Percentiles rank a stretch among this genome's conserved stretches.
phyloP scores from a whole-genome alignment of 1,140 invertebrate genomes.

The Berghia stephanieae region DNA sequence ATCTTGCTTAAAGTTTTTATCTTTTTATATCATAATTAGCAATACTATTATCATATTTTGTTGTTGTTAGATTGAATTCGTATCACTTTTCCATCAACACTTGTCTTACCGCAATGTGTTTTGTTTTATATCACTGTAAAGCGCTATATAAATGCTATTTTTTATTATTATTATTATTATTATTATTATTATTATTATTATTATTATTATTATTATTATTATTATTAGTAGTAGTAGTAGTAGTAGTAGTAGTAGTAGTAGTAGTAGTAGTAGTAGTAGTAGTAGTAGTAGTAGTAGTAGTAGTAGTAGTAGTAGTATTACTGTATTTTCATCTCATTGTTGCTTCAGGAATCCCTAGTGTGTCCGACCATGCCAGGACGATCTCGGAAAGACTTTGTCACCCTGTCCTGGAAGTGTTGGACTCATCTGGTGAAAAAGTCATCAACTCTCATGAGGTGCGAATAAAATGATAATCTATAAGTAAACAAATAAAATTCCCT shows the following conservation, averaged over 20 bases:
- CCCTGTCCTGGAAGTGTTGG: slow-evolving; percentile 34
- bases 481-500: too few relatives aligned
- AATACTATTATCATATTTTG: too few relatives aligned
- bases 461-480: too few relatives aligned
- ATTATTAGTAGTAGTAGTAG: background rate
- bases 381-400: slow-evolving; percentile 40
- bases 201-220: background rate
- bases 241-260: background rate
- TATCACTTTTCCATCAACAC: too few relatives aligned
- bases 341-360: slow-evolving; percentile 47
- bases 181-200: background rate
- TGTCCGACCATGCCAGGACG: slow-evolving; percentile 34
- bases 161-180: background rate
- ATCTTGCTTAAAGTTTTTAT: too few relatives aligned
- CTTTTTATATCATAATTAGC: too few relatives aligned
- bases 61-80: too few relatives aligned
- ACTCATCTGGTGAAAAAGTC: slow-evolving; percentile 24
- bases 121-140: background rate
- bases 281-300: background rate
- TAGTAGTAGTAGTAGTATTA: background rate
- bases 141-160: background rate
- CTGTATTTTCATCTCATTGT: background rate
- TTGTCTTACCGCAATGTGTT: background rate
- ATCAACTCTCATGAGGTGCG: slow-evolving; percentile 46
- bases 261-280: background rate